These are phyloP conservation scores for Euclidia mi DNA, from an alignment of 2,888 invertebrate species.

Conservation along the genomic window DNA sequence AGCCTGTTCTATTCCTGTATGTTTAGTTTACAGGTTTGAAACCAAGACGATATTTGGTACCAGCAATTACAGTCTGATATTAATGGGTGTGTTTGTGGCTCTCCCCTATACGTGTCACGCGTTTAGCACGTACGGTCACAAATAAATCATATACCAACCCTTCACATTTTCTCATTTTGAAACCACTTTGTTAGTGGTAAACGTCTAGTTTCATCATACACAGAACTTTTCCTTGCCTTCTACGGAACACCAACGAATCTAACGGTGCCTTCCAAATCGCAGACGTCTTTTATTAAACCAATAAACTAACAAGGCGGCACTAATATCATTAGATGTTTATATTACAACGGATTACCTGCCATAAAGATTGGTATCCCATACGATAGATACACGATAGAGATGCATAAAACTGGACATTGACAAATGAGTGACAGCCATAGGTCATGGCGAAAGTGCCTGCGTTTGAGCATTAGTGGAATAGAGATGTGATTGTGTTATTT, in stretches of 20 bases:
- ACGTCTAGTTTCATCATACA: too few species aligned
- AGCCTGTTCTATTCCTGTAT: too few species aligned
- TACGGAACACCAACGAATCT: background rate
- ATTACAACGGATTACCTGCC: slow-evolving; percentile 38
- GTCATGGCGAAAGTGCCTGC: slow-evolving; percentile 81
- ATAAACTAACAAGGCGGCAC: slow-evolving; percentile 22
- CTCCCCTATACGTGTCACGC: too few species aligned
- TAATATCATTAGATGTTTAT: slow-evolving; percentile 45
- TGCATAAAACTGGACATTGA: slow-evolving; percentile 61
- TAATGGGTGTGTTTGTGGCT: too few species aligned
- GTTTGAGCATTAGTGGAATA: slow-evolving; percentile 61
- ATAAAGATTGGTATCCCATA: slow-evolving; percentile 35
- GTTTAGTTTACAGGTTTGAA: too few species aligned
- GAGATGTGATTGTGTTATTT: slow-evolving; percentile 20
- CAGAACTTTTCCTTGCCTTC: too few species aligned
- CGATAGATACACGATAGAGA: slow-evolving; percentile 56
- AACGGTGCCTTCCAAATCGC: slow-evolving; percentile 12
- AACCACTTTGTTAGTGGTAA: too few species aligned
- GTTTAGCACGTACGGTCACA: too few species aligned
- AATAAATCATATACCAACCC: too few species aligned
- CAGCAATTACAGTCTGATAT: too few species aligned
- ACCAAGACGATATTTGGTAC: too few species aligned
- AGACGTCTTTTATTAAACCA: slow-evolving; percentile 5
- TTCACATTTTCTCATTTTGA: too few species aligned
- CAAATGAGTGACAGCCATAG: slow-evolving; percentile 67